Evolutionary conservation across 2,888 invertebrate genomes (phyloP).

Genomic region (Zele albiditarsus): DNA sequence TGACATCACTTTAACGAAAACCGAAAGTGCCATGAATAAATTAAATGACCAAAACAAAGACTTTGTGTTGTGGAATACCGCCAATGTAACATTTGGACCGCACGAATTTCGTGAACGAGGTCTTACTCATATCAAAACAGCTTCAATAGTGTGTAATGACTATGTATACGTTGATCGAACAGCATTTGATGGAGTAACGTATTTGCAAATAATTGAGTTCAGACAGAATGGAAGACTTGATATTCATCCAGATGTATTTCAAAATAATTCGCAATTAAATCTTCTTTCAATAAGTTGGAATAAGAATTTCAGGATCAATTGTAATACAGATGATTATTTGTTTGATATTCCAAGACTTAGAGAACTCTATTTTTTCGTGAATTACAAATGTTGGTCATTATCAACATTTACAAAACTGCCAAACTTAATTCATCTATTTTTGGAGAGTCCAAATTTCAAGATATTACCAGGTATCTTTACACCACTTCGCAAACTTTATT

Average conservation of each 20-base stretch:
- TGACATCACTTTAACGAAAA: too few species aligned
- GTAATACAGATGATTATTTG: conserved; percentile 72
- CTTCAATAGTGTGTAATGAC: too few species aligned
- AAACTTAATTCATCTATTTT: conserved; percentile 80
- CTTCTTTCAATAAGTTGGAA: conserved; percentile 78
- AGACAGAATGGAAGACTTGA: conserved; percentile 45
- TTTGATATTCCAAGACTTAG: conserved; percentile 79
- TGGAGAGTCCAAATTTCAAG: conserved; percentile 77
- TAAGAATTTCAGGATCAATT: conserved; percentile 72
- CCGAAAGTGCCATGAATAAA: too few species aligned
- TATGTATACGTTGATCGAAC: too few species aligned
- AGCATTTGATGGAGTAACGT: too few species aligned
- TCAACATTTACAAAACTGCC: conserved; percentile 79
- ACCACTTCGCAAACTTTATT: conserved; percentile 79
- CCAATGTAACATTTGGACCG: too few species aligned
- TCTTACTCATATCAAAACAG: too few species aligned
- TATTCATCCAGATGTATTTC: conserved; percentile 82
- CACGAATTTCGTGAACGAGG: too few species aligned
- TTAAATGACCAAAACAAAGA: too few species aligned
- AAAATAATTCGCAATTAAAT: conserved; percentile 76
- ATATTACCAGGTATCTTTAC: conserved; percentile 79
- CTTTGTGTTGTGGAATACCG: too few species aligned
- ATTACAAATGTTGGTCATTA: conserved; percentile 78
- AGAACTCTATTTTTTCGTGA: conserved; percentile 82
- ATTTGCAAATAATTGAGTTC: too few species aligned